A percentile compares a stretch with the other conserved stretches of the same genome.
phyloP scores from a whole-genome alignment of 2,888 invertebrate genomes.

The Allygus modestus region DNA sequence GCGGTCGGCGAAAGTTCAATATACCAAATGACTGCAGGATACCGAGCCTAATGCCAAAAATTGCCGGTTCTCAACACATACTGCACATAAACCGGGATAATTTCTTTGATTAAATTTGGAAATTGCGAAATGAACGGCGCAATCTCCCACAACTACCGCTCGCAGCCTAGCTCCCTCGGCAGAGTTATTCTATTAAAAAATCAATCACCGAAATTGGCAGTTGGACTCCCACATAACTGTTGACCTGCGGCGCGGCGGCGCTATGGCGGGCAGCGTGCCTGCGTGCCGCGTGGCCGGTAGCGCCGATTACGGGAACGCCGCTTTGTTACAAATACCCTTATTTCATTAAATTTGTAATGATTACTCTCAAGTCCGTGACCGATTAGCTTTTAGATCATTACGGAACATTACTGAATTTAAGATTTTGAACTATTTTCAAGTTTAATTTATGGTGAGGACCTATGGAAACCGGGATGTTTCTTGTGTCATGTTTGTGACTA shows the following conservation, averaged over 20 bases:
- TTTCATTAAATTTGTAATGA: conserved; percentile 6
- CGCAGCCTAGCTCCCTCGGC: conserved; percentile 18
- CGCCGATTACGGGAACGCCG: conserved; percentile 22
- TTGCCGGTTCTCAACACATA: conserved; percentile 54
- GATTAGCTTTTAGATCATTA: too few relatives aligned
- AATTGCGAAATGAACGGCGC: conserved; percentile 56
- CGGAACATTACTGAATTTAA: too few relatives aligned
- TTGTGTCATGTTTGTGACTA: too few relatives aligned
- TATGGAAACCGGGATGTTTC: too few relatives aligned
- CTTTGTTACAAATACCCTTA: conserved; percentile 5
- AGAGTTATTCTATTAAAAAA: conserved; percentile 55
- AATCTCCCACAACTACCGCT: conserved; percentile 42
- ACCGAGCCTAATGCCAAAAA: conserved; percentile 46
- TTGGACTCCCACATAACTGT: conserved; percentile 54
- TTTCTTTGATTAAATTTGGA: conserved; percentile 51
- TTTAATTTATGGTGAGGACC: too few relatives aligned
- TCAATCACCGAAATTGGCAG: conserved; percentile 49
- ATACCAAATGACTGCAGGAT: conserved; percentile 42
- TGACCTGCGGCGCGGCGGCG: conserved; percentile 23
- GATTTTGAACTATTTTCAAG: too few relatives aligned
- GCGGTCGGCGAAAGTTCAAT: conserved; percentile 38
- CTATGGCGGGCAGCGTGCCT: background rate
- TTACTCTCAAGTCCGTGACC: too few relatives aligned
- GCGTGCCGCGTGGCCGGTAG: conserved; percentile 9
- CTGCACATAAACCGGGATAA: conserved; percentile 52